Conservation (phyloP, 2,888 invertebrate genomes). For the Steinernema scapterisci region DNA sequence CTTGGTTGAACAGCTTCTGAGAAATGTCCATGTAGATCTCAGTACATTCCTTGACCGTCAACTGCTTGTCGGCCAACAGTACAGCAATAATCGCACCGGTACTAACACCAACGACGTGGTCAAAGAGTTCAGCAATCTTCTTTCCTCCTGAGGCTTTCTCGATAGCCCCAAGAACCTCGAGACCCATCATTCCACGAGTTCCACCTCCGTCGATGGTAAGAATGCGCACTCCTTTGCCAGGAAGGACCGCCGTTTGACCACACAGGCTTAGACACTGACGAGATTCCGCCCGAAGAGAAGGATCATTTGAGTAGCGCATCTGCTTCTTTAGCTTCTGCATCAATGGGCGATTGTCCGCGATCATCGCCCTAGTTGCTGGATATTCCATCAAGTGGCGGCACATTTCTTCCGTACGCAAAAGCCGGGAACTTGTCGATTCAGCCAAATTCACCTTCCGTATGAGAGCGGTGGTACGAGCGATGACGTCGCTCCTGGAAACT, state of each 20-base stretch:
- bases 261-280: constrained; percentile 57
- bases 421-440: constrained; percentile 45
- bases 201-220: constrained; percentile 89
- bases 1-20: constrained; percentile 75
- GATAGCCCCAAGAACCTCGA: constrained; percentile 80
- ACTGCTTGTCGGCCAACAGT: constrained; percentile 75
- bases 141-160: constrained; percentile 73
- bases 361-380: constrained; percentile 56
- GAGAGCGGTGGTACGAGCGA: constrained; percentile 48
- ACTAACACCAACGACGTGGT: constrained; percentile 75
- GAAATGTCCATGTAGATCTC: constrained; percentile 63
- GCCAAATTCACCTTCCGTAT: constrained; percentile 48
- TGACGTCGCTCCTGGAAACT: constrained; percentile 52
- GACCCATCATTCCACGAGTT: constrained; percentile 81
- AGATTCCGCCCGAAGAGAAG: constrained; percentile 47
- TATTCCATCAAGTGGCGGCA: constrained; percentile 55
- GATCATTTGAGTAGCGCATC: constrained; percentile 42
- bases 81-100: constrained; percentile 79
- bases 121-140: constrained; percentile 79
- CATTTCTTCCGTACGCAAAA: constrained; percentile 50
- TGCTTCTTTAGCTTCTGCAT: constrained; percentile 49
- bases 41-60: constrained; percentile 74
- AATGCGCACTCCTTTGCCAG: constrained; percentile 76
- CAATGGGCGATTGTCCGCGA: constrained; percentile 47
- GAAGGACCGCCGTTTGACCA: constrained; percentile 47